Evolutionary conservation across 2,113 vertebrate genomes (phyloP), one percentile per base, ranked within the genome.

Genomic region (Alaudala cheleensis): DNA sequence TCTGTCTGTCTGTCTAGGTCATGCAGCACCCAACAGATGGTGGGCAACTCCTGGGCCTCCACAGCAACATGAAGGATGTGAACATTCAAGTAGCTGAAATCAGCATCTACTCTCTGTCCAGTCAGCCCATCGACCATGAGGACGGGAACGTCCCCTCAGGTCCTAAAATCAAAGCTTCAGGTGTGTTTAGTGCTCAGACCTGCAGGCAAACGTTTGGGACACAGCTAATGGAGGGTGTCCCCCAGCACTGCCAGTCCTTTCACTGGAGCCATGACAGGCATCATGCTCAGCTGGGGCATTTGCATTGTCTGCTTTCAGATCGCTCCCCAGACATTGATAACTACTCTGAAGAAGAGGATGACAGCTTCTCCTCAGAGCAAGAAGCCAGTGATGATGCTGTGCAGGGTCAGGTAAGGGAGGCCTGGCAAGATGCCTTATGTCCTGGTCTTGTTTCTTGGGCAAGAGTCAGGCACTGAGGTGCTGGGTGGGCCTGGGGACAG

Each of bases 321-420:
- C 97, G 97, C 58, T 97, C 97, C 34, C 97, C 97, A 82, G 97
- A 97, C 91, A 97, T 97, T 12, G 99, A 99, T 91, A 99, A 99
- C 97, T 99, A 99, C 97, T 99, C 99, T 1, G 99, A 99, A 95
- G 99, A 99, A 76, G 99, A 99, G 87, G 98, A 99, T 24, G 99
- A 99, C 97, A 99, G 99, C 96, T 99, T 99, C 97, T 99, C 99
- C 86, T 99, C 99, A 0, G 99, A 99, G 97, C 99, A 99, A 97
- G 99, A 99, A 95, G 99, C 99, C 96, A 99, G 99, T 0, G 99
- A 99, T 22, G 99, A 99, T 25, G 99, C 99, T 12, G 99, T 98
- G 8, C 99, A 99, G 87, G 98, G 97, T 50, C 99, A 99, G 99
- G 99, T 99, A 96, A 93, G 88, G 86, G 47, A 67, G 44, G 12